Evolutionary conservation across 2,113 vertebrate species (phyloP).

Genomic region (Ailurus styani): DNA sequence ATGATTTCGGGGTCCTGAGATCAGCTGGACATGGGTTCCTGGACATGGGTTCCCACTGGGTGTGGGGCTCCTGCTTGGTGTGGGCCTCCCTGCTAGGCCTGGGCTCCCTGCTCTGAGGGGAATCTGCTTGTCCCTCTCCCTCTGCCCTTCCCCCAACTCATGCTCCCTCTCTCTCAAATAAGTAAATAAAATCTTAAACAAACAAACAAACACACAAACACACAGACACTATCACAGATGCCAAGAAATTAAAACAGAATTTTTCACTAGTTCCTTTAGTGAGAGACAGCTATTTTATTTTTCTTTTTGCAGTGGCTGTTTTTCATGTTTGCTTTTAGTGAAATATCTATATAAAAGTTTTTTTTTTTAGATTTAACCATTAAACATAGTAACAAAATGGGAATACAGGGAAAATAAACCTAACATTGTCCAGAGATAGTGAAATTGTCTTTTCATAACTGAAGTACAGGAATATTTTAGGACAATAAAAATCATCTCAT

Average conservation of each 20-base stretch:
- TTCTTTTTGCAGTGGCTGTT: not conserved
- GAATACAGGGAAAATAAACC: not conserved
- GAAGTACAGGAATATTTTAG: not conserved
- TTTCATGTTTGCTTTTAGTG: not conserved
- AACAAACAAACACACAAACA: not conserved
- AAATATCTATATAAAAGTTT: not conserved
- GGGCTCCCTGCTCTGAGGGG: too few species aligned
- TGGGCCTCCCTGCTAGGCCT: not conserved
- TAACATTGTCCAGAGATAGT: not conserved
- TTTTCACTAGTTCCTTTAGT: not conserved
- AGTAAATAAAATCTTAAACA: not conserved
- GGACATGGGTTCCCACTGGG: too few species aligned
- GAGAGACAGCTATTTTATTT: not conserved
- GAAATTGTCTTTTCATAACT: not conserved
- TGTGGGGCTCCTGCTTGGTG: not conserved
- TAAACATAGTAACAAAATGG: not conserved
- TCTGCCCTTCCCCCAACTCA: not conserved
- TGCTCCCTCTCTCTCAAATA: not conserved
- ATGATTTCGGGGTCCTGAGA: not conserved
- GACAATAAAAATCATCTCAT: not conserved
- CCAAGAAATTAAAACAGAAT: not conserved
- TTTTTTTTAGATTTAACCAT: not conserved
- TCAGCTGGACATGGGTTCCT: not conserved
- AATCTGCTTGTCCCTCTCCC: not conserved
- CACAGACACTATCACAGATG: not conserved